Base-by-base conservation (phyloP, 2,888 invertebrate species). In the Sepioteuthis lessoniana region DNA sequence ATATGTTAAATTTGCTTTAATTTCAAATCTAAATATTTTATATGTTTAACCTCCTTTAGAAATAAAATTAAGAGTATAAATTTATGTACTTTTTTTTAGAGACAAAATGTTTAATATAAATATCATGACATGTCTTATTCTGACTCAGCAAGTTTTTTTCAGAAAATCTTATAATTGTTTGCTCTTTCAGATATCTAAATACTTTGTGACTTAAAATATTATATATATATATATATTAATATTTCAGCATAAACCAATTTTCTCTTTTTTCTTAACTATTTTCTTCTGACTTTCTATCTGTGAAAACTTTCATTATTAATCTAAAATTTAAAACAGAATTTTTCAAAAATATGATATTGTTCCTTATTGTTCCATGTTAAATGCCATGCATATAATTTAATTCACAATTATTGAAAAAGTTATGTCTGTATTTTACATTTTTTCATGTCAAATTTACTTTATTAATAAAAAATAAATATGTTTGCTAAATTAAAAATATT, bases 151-250 rank as follows among this genome's bases (percentile, higher is more conserved):
- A 50, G 8, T 93, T 93, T 35, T 93, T 42, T 50, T 46, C 93
- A 42, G 93, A 46, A 93, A 42, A 28, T 47, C 19, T 60, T 31
- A 93, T 93, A 38, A 37, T 42, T 60, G 60, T 47, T 55, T 42
- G 55, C 38, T 37, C 16, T 60, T 38, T 50, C 55, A 42, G 55
- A 93, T 60, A 50, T 35, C 76, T 19, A 90, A n/a, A 25, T 46
- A 60, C 47, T 37, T 93, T 76, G 55, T 93, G 76, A 94, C 60
- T 91, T 95, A 94, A 94, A 94, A 55, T 35, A 90, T 47, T 90
- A 91, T 76, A 90, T 94, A 90, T 94, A 94, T 92, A 94, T 94
- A 93, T 94, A 90, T 91, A 91, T 91, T 13, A 31, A 91, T 91
- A 38, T 91, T 31, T 91, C 35, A 76, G 76, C 35, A 35, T 76